Evolutionary conservation across 2,113 vertebrate genomes (phyloP), one percentile per base, ranked within the genome.

Genomic region (Bujurquina vittata): DNA sequence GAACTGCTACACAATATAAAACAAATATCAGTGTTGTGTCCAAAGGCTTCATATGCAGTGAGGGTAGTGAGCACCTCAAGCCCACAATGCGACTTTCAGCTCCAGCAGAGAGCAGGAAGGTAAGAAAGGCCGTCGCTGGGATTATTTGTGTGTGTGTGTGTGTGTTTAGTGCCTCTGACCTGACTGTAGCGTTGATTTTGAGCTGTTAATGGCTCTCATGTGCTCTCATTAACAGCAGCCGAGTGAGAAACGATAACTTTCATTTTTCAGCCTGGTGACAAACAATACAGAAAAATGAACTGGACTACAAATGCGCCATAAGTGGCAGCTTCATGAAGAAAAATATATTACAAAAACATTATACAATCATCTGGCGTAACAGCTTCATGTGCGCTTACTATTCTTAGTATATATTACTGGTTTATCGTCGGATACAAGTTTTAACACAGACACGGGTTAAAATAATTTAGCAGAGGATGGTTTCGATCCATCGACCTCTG

Each of bases 401-500:
- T 3, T 11, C 37, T 10, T 10, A 40, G 10, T 10, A 40, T 40
- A 40, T 40, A 11, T 11, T 10, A 40, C 11, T 3, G 10, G 10
- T 2, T 37, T 40, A 11, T 11, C 37, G 7, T 11, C 10, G 10
- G 10, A 11, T 40, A 4, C 10, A 40, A 40, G 37, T 40, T 40
- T 37, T 9, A 35, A 9, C 9, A 9, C 35, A 37, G 0, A 37
- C 35, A 37, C 35, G 35, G 3, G 9, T 37, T 40, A 40, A 40
- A 40, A 40, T 11, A 11, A 1, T 40, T 11, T 40, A 95, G 95
- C 94, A 96, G 95, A 96, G 95, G 94, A 95, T 95, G 95, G 95
- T 96, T 96, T 96, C 95, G 95, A 96, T 95, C 95, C 95, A 96
- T 96, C 95, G 95, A 96, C 95, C 95, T 96, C 95, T 96, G 95